Percentiles rank a stretch among this genome's conserved stretches.
Evolutionary conservation across 2,888 invertebrate species (phyloP).

Genomic region (Dasypogon diadema): DNA sequence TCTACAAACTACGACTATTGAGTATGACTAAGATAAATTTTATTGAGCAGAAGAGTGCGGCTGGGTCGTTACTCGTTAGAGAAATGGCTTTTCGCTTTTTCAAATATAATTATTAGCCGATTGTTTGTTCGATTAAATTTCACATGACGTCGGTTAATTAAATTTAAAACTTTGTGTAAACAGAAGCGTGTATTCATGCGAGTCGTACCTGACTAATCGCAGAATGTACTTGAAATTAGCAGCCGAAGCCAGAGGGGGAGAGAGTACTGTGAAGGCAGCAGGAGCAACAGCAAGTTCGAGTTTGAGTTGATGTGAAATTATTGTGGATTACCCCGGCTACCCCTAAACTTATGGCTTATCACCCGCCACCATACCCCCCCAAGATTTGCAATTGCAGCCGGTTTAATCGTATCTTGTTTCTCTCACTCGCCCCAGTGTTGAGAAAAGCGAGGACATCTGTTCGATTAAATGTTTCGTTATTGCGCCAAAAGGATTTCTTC

Average conservation of each 20-base stretch:
- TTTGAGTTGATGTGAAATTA: too few species aligned
- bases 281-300: not conserved
- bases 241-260: not conserved
- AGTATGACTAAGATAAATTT: conserved; percentile 37
- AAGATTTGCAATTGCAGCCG: conserved; percentile 31
- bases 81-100: conserved; percentile 20
- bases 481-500: conserved; percentile 35
- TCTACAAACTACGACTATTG: conserved; percentile 36
- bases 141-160: conserved; percentile 38
- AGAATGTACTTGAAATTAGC: not conserved
- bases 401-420: conserved; percentile 30
- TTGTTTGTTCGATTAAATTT: conserved; percentile 42
- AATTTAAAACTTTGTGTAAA: conserved; percentile 32
- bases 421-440: conserved; percentile 20
- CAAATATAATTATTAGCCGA: conserved; percentile 20
- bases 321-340: too few species aligned
- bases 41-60: conserved; percentile 33
- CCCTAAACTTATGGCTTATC: not conserved
- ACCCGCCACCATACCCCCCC: not conserved
- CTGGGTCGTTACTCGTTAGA: conserved; percentile 14
- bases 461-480: conserved; percentile 33
- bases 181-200: not conserved
- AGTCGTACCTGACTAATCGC: not conserved
- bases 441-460: conserved; percentile 29
- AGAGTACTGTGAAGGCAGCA: not conserved